A percentile compares a stretch with the other conserved stretches of the same genome.
These are phyloP conservation scores for Atlantisia rogersi DNA, from an alignment of 2,113 vertebrate species.

Conservation along the genomic window DNA sequence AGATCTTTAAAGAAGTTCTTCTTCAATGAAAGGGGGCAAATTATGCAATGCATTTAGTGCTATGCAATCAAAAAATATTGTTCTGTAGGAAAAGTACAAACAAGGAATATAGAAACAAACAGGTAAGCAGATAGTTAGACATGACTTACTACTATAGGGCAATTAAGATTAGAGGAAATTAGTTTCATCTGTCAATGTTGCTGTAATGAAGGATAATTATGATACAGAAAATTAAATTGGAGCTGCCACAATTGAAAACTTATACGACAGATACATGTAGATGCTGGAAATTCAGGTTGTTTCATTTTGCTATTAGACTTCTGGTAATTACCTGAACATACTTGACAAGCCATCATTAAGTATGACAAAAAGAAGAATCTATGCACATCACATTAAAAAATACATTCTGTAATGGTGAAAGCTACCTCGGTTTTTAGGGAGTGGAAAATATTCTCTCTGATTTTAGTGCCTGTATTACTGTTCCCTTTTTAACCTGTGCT, in stretches of 20 bases:
- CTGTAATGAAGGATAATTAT: not conserved
- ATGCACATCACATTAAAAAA: not conserved
- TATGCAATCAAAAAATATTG: not conserved
- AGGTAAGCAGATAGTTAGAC: not conserved
- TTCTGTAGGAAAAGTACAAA: not conserved
- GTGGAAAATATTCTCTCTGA: not conserved
- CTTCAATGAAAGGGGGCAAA: not conserved
- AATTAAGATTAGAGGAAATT: not conserved
- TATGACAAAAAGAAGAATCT: not conserved
- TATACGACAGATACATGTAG: not conserved
- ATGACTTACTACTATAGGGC: not conserved
- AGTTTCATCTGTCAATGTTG: not conserved
- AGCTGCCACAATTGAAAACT: conserved; percentile 25
- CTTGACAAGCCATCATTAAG: conserved; percentile 13
- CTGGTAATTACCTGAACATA: not conserved
- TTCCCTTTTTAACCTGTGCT: not conserved
- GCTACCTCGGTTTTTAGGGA: not conserved
- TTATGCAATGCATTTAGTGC: not conserved
- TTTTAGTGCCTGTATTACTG: not conserved
- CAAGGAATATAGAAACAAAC: not conserved
- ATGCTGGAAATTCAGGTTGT: not conserved
- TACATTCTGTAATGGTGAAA: not conserved
- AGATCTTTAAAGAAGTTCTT: not conserved
- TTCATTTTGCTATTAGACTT: not conserved
- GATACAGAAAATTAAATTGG: not conserved